Evolutionary conservation across 2,797 vertebrate species (phyloP).

Genomic region (Semotilus atromaculatus): DNA sequence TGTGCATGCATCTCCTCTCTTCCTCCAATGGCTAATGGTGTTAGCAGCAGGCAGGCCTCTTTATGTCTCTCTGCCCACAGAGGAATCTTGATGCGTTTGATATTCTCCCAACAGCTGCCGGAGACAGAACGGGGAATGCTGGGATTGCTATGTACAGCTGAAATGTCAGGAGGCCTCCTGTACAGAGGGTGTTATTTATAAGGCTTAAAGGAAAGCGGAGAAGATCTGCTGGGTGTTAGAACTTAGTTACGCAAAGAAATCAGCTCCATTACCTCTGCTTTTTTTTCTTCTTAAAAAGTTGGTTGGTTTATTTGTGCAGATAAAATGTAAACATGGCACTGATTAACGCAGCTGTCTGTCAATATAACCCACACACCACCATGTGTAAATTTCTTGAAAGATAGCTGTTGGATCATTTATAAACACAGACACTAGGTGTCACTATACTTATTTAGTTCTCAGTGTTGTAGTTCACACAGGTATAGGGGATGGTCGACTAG

Average conservation of each 20-base stretch:
- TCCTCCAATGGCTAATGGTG: constrained; percentile 34
- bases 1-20: constrained; percentile 7
- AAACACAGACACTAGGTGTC: constrained; percentile 38
- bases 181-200: constrained; percentile 68
- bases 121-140: constrained; percentile 64
- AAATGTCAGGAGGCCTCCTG: constrained; percentile 70
- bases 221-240: constrained; percentile 39
- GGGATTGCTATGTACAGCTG: constrained; percentile 69
- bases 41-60: constrained; percentile 48
- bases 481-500: neutral
- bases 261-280: constrained; percentile 42
- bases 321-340: constrained; percentile 45
- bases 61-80: constrained; percentile 36
- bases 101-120: constrained; percentile 69
- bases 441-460: constrained; percentile 23
- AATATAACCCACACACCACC: constrained; percentile 8
- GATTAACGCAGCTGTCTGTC: constrained; percentile 34
- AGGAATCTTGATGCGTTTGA: constrained; percentile 67
- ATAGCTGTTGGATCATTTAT: constrained; percentile 9
- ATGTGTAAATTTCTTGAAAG: constrained; percentile 33
- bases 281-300: constrained; percentile 40
- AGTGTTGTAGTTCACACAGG: neutral
- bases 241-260: constrained; percentile 57
- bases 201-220: constrained; percentile 57
- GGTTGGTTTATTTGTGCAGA: constrained; percentile 39